Evolutionary conservation across 2,113 vertebrate genomes (phyloP).

Genomic region (Bolborhynchus lineola): DNA sequence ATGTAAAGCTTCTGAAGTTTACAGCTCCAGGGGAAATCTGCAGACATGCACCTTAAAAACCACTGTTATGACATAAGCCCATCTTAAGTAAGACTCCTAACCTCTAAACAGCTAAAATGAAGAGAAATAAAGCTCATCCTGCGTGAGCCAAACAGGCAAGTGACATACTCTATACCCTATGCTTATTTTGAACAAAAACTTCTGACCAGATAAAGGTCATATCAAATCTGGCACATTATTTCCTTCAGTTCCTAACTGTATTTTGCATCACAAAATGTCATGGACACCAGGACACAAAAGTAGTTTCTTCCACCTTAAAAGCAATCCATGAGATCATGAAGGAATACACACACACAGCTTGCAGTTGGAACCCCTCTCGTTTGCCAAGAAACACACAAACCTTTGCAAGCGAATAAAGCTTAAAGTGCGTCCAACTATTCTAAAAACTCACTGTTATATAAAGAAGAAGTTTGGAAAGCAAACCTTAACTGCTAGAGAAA

Average conservation of each 20-base stretch:
- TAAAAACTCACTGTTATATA: background rate
- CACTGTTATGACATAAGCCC: background rate
- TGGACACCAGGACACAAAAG: background rate
- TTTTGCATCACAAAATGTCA: background rate
- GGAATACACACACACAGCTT: background rate
- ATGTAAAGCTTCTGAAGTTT: background rate
- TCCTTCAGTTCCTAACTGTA: background rate
- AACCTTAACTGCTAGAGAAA: background rate
- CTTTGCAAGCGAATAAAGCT: background rate
- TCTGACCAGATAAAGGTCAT: background rate
- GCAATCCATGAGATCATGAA: background rate
- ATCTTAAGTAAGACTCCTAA: background rate
- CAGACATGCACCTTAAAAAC: background rate
- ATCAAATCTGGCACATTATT: background rate
- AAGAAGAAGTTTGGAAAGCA: background rate
- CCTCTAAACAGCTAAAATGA: background rate
- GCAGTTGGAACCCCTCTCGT: background rate
- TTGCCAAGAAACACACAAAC: background rate
- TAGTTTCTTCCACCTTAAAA: background rate
- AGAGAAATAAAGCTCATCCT: background rate
- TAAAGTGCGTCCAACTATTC: background rate
- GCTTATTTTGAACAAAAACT: background rate
- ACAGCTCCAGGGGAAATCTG: background rate
- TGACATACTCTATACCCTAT: background rate
- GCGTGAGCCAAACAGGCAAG: rapidly evolving